Conservation (phyloP, 1,140 invertebrate species). For the Procambarus clarkii region DNA sequence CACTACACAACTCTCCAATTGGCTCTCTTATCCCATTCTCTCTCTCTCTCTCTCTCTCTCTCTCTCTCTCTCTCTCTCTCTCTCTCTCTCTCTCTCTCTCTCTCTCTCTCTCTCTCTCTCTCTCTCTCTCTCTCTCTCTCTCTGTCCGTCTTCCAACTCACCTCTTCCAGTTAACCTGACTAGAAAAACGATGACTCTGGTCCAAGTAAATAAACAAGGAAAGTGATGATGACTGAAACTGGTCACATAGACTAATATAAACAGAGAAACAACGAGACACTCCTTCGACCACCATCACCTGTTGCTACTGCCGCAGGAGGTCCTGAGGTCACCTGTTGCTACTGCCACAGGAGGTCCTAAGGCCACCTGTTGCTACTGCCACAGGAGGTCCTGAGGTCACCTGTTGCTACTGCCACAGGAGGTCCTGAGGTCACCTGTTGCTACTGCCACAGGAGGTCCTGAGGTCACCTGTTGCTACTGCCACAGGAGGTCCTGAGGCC, state of each 20-base stretch:
- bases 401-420: too few species aligned
- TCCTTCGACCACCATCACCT: not conserved
- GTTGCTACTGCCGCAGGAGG: too few species aligned
- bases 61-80: not conserved
- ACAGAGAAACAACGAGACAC: not conserved
- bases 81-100: not conserved
- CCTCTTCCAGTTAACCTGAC: constrained; percentile 16
- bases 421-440: not conserved
- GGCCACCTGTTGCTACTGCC: too few species aligned
- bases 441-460: not conserved
- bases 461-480: too few species aligned
- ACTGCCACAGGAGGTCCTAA: not conserved
- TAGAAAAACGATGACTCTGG: constrained; percentile 25
- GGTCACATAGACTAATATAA: not conserved
- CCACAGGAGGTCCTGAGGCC: not conserved
- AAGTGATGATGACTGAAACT: constrained; percentile 36
- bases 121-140: not conserved
- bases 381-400: not conserved
- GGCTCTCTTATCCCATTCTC: not conserved
- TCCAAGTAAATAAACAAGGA: constrained; percentile 22
- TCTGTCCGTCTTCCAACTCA: too few species aligned
- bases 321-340: not conserved
- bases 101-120: not conserved
- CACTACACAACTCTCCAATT: not conserved
- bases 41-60: not conserved